A percentile compares a stretch with the other conserved stretches of the same genome.
phyloP scores from a whole-genome alignment of 2,888 invertebrate species.

The Lapara coniferarum region DNA sequence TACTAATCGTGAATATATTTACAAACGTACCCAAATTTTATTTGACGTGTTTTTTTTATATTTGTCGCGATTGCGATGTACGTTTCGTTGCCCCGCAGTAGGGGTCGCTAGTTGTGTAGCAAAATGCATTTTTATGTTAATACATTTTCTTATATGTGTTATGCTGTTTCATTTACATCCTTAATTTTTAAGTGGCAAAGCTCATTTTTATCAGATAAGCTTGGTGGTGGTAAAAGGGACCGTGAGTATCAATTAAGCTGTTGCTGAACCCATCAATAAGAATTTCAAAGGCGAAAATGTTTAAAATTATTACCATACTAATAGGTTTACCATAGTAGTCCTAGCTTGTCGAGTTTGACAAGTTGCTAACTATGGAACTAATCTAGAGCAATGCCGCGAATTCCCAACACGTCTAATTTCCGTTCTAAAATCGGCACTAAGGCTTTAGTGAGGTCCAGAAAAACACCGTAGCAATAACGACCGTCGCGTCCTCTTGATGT shows the following conservation, averaged over 20 bases:
- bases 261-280: neutral
- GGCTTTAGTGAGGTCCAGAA: no score
- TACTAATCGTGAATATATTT: constrained; percentile 60
- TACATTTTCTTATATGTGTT: constrained; percentile 80
- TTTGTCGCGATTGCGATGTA: constrained; percentile 29
- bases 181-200: neutral
- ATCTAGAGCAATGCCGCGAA: no score
- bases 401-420: no score
- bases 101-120: constrained; percentile 57
- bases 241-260: neutral
- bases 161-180: constrained; percentile 44
- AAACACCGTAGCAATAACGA: no score
- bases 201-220: no score
- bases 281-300: no score
- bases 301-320: no score
- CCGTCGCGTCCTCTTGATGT: no score
- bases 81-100: constrained; percentile 45
- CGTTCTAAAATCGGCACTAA: no score
- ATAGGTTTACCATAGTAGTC: no score
- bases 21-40: constrained; percentile 42
- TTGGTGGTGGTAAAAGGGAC: neutral
- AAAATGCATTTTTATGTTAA: constrained; percentile 76
- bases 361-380: no score
- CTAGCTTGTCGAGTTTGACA: no score
- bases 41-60: constrained; percentile 29